These are phyloP conservation scores for Spea bombifrons DNA, from an alignment of 2,113 vertebrate species.

Conservation along the genomic window DNA sequence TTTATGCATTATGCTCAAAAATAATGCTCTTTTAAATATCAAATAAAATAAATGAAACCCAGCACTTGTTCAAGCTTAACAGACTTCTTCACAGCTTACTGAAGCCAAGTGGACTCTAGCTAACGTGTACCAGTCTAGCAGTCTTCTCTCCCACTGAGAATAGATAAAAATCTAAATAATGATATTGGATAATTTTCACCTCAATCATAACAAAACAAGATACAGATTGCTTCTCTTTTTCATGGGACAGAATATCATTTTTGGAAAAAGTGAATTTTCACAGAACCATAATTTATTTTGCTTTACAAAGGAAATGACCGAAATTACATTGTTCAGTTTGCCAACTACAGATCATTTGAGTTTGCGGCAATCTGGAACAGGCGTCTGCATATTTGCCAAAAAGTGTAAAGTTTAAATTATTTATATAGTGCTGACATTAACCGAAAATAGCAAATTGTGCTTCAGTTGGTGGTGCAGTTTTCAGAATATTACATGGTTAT, in stretches of 20 bases:
- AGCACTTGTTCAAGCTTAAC: not conserved
- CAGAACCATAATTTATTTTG: not conserved
- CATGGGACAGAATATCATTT: not conserved
- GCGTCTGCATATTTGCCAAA: not conserved
- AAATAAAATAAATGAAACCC: not conserved
- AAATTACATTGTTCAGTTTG: slow-evolving; percentile 2
- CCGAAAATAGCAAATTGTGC: not conserved
- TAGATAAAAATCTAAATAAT: not conserved
- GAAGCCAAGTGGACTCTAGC: not conserved
- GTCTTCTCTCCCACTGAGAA: not conserved
- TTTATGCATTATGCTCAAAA: no score
- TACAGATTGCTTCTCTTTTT: not conserved
- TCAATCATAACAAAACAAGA: no score
- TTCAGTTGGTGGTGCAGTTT: not conserved
- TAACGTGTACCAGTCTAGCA: not conserved
- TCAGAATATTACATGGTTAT: no score
- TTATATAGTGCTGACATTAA: not conserved
- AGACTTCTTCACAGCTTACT: not conserved
- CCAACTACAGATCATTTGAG: not conserved
- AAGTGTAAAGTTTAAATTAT: not conserved
- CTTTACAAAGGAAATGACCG: not conserved
- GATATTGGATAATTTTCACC: not conserved
- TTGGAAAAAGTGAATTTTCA: not conserved
- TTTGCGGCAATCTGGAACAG: not conserved
- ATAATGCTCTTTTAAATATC: no score